Base-by-base conservation (phyloP, 2,113 vertebrate genomes). In the Argyrosomus japonicus region DNA sequence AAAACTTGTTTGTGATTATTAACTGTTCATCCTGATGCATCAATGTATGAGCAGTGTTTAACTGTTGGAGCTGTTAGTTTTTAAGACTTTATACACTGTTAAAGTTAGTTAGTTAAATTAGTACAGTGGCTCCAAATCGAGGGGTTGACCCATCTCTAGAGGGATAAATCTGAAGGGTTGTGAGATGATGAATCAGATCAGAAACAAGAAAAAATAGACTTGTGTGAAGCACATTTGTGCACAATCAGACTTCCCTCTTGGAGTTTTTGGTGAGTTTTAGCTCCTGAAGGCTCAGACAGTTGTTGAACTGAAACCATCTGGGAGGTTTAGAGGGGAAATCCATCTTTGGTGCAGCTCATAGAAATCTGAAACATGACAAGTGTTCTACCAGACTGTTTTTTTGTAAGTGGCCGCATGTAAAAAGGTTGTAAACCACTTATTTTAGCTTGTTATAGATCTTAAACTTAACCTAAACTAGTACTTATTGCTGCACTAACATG, bases 291-390 rank as follows among this genome's bases (percentile, higher is more conserved):
- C 3, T 50, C 0, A 2, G 48, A 47, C 23, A n/a, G 6, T 48
- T 48, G 7, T 60, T 47, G 12, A 17, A 32, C 3, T 48, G 19
- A 73, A 48, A 60, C 10, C 23, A 29, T 58, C n/a, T 56, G 8
- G 18, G 9, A 71, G 14, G 14, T 72, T 45, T 47, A 70, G 25
- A 50, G 50, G 50, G 47, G 14, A 67, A 69, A 36, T 71, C 50
- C 19, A 1, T 23, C 21, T 18, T 43, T 70, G 50, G 68, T 40
- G 29, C 29, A 58, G 11, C 69, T 29, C 54, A 68, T 9, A 27
- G 32, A 57, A 21, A 57, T 45, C n/a, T 40, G 29, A 70, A 71
- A 27, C n/a, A 10, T 23, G 27, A 32, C 29, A 1, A 18, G 36
- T n/a, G 48, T 15, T 15, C 53, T 11, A 18, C 29, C 36, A 71